Evolutionary conservation across 2,888 invertebrate genomes (phyloP), one percentile per base, ranked within the genome.

Genomic region (Philereme transversata): DNA sequence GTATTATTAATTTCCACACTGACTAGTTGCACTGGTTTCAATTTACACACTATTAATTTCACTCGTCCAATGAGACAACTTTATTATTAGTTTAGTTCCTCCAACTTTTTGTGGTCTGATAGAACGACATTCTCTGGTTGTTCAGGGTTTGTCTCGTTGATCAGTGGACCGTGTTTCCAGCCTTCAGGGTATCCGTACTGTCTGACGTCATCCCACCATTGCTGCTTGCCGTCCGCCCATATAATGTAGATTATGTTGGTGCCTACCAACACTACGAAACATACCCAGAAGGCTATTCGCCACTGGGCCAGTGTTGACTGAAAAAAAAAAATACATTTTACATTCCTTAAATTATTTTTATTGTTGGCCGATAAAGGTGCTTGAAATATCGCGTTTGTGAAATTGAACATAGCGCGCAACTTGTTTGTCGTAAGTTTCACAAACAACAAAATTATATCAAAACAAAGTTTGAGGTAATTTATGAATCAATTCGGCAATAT

Each of bases 281-380:
- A 94, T 36, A 96, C 95, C 95, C 96, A 96, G 78, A 96, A 96
- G 0, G 96, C 96, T 0, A 93, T 77, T 38, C 94, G 88, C 96
- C 89, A 89, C 68, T 89, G 86, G 1, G 74, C 82, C 57, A 89
- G 51, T 0, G 89, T 87, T 60, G 89, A 89, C 89, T 89, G 80
- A 7, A 79, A 81, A 48, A 59, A 52, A 35, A 61, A 52, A 35
- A 43, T 44, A 43, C 40, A 40, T 0, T 4, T 38, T 40, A 40
- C 40, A 8, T 40, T 40, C 6, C 7, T 2, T 22, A 5, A 40
- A 40, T 40, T 5, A 40, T 40, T 40, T 22, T 22, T 22, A 22
- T 2, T 22, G 22, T 22, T 22, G 22, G 3, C 1, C 22, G 22
- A 3, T 22, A 22, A 22, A 22, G 22, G 22, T 22, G 3, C 22